Evolutionary conservation across 2,888 invertebrate species (phyloP).

Genomic region (Dryomyza anilis): DNA sequence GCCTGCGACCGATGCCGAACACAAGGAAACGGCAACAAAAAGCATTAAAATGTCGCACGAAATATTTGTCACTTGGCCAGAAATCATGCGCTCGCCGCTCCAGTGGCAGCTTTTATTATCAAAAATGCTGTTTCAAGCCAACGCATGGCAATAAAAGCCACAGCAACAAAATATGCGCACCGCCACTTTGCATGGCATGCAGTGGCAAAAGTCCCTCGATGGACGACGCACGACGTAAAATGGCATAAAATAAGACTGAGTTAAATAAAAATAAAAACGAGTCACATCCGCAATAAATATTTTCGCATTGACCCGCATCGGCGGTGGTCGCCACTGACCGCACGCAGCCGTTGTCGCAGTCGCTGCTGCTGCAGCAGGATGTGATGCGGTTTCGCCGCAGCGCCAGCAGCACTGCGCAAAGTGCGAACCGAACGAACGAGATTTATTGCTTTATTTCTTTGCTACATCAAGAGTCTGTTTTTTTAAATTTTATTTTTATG

Average conservation of each 20-base stretch:
- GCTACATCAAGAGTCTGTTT: too few relatives aligned
- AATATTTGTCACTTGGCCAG: slow-evolving; percentile 21
- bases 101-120: not conserved
- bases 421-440: slow-evolving; percentile 8
- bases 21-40: not conserved
- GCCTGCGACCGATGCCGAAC: not conserved
- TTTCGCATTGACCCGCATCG: slow-evolving; percentile 1
- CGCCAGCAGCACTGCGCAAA: too few relatives aligned
- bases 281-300: not conserved
- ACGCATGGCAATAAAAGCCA: not conserved
- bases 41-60: slow-evolving; percentile 4
- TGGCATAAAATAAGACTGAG: too few relatives aligned
- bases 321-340: not conserved
- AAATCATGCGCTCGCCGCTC: not conserved
- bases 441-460: slow-evolving; percentile 20
- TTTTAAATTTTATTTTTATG: too few relatives aligned
- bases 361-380: slow-evolving; percentile 4
- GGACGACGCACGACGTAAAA: too few relatives aligned
- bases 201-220: not conserved
- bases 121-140: not conserved
- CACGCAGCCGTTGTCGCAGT: not conserved
- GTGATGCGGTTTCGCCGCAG: slow-evolving; percentile 12
- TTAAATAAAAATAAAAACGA: not conserved
- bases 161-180: not conserved
- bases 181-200: not conserved